Base-by-base conservation (phyloP, 2,888 invertebrate genomes). In the Ophion ventricosus region DNA sequence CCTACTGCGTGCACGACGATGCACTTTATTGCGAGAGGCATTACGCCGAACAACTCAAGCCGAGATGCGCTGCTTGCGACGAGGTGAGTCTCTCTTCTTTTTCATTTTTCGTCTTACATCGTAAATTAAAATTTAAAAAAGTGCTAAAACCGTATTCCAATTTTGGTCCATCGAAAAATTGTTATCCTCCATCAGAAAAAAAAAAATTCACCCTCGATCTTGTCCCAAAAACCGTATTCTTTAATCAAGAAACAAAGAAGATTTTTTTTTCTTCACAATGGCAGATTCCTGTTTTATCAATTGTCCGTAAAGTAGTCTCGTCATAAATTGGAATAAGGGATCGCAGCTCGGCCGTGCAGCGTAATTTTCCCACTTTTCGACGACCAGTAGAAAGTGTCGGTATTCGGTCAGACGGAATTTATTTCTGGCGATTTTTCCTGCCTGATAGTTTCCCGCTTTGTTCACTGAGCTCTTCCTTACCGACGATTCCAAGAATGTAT, bases 31-130 rank as follows among this genome's bases (percentile, higher is more conserved):
- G 99, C 94, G 98, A 98, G 92, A 95, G 99, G 87, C 99, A 99
- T 94, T 99, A 99, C 94, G 98, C 99, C 73, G 99, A 99, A 94
- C 96, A 97, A 91, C 95, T 99, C 92, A 98, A 98, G 93, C 99
- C 99, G 20, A 95, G 99, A 90, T 99, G 99, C 94, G 96, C 98
- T 86, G 97, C 98, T 88, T 99, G 99, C 94, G 99, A 99, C 94
- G 99, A 99, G 97, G 99, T 99, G 93, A 95, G 97, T 94, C 54
- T 70, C 20, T 20, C 20, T 40, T 67, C 11, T 43, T 20, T 64
- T 17, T 26, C 26, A 57, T 43, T 25, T 66, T 23, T 35, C 14
- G 14, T 43, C 14, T 43, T 1, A 11, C 14, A 0, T 43, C 17
- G 2, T 2, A 57, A 57, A 2, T 57, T 57, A 10, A 57, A 57